Conservation (phyloP, 2,113 vertebrate genomes). For the Morphnarchus princeps region DNA sequence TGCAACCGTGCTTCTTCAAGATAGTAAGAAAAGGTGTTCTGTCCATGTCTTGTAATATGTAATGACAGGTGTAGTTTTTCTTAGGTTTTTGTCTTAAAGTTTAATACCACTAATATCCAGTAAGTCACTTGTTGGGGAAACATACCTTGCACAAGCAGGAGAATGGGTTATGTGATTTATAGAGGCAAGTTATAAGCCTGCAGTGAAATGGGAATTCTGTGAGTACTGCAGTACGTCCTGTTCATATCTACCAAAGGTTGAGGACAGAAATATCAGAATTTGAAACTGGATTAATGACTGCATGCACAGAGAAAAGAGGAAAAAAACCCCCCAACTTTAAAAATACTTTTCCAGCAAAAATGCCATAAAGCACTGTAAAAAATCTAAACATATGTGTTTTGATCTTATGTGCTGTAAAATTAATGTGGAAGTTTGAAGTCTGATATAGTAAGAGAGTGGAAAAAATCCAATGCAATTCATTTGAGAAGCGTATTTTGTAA, state of each 20-base stretch:
- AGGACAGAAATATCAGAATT: neutral
- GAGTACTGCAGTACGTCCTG: neutral
- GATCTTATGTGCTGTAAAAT: neutral
- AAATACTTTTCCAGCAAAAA: neutral
- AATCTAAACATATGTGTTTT: neutral
- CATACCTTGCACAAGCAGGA: neutral
- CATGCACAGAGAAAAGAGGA: neutral
- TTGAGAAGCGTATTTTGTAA: neutral
- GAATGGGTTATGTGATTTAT: neutral
- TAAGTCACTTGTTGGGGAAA: neutral
- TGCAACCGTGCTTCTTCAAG: accelerated
- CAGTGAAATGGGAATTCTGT: neutral
- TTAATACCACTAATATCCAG: neutral
- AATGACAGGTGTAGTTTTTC: neutral
- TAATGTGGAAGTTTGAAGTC: neutral
- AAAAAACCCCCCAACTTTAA: accelerated
- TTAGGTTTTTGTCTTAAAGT: neutral
- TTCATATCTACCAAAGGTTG: neutral
- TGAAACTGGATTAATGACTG: neutral
- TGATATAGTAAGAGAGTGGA: neutral
- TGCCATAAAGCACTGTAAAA: neutral
- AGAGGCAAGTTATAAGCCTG: neutral
- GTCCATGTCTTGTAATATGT: neutral
- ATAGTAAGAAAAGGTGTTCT: neutral
- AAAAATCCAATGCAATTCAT: neutral